Evolutionary conservation across 2,888 invertebrate species (phyloP).

Genomic region (Lasius fuliginosus): DNA sequence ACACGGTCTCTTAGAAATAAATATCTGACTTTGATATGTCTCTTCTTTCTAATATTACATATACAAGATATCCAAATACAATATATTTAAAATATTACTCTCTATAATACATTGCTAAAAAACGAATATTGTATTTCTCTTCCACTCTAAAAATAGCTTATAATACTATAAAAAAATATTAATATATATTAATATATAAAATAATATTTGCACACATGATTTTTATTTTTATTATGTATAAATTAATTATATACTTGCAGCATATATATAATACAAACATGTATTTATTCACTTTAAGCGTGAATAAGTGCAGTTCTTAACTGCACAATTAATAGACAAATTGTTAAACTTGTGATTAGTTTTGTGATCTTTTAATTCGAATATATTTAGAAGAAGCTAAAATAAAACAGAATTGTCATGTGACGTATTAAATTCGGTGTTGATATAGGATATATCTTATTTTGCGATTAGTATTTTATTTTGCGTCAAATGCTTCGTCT

Average conservation of each 20-base stretch:
- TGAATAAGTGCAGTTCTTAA: slow-evolving; percentile 24
- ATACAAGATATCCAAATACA: slow-evolving; percentile 11
- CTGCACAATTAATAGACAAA: background rate
- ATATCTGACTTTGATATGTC: slow-evolving; percentile 12
- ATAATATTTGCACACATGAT: slow-evolving; percentile 13
- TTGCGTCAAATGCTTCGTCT: slow-evolving; percentile 69
- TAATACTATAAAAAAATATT: slow-evolving; percentile 10
- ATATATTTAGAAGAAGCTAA: background rate
- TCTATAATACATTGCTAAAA: slow-evolving; percentile 2
- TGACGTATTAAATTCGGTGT: slow-evolving; percentile 56
- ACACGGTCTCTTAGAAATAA: background rate
- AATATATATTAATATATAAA: slow-evolving; percentile 19
- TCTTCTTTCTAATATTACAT: slow-evolving; percentile 8
- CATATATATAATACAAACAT: slow-evolving; percentile 7
- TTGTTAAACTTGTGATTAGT: slow-evolving; percentile 35
- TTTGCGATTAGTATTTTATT: slow-evolving; percentile 67
- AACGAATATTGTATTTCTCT: slow-evolving; percentile 17
- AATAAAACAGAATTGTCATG: slow-evolving; percentile 57
- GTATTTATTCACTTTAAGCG: slow-evolving; percentile 25
- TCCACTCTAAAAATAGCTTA: background rate
- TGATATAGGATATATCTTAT: slow-evolving; percentile 59
- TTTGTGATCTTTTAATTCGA: slow-evolving; percentile 25
- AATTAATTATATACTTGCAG: slow-evolving; percentile 31
- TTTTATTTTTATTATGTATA: slow-evolving; percentile 36
- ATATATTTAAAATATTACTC: slow-evolving; percentile 13